Base-by-base conservation (phyloP, 2,888 invertebrate genomes). In the Eristalis tenax region DNA sequence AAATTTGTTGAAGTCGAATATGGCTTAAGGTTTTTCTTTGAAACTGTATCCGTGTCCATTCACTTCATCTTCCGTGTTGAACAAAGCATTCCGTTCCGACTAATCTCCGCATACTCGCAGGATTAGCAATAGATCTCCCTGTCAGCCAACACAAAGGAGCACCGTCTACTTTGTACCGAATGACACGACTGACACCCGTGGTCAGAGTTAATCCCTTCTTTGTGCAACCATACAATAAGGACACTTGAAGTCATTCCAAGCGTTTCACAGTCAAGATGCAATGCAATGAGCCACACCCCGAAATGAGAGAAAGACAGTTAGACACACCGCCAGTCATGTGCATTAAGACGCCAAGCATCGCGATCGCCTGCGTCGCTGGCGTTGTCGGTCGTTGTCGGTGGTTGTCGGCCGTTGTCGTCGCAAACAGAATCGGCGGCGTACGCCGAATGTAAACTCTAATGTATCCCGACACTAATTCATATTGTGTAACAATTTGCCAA, bases 401-500 rank as follows among this genome's bases (percentile, higher is more conserved):
- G 4, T 43, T 43, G 43, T 43, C 43, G 50, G 18, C 18, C 22
- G 64, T 59, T 63, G 68, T 64, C 23, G 76, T 38, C 38, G 38
- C 13, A 56, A 26, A 35, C 61, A 35, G 59, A 35, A 40, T 73
- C 70, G 59, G 68, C 73, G 68, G 76, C 82, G 50, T 18, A 50
- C 81, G 35, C 81, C 85, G 77, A 73, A 78, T 86, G 83, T 86
- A 66, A 75, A 75, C 75, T 74, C 70, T 86, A 75, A 86, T 83
- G 78, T 75, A 83, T 86, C 83, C 80, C 68, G 87, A 87, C 87
- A 83, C 87, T 87, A 87, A 87, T 87, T 83, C 87, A 79, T 26
- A 87, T 87, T 87, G 87, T 87, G 87, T 83, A 87, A 87, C 83
- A 87, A 87, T 87, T 87, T 83, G 87, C 87, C 87, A 87, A 87